Evolutionary conservation across 2,113 vertebrate species (phyloP).

Genomic region (Diphyllodes magnificus): DNA sequence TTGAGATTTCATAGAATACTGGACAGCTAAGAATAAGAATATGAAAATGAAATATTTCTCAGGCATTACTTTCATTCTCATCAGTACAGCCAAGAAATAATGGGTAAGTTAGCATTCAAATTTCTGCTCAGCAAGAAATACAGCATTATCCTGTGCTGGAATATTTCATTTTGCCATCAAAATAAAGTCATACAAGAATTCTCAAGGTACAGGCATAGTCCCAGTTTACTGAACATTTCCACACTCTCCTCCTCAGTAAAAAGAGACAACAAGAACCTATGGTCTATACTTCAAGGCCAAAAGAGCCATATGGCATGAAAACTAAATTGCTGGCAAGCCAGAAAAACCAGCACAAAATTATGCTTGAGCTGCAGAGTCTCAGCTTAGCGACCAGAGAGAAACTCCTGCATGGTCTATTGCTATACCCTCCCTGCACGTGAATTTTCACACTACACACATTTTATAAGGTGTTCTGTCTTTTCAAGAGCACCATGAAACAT

Average conservation of each 20-base stretch:
- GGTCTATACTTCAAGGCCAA: neutral
- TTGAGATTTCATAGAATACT: neutral
- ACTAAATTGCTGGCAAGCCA: neutral
- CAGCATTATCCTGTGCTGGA: neutral
- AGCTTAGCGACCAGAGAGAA: neutral
- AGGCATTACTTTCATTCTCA: neutral
- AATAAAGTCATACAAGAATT: neutral
- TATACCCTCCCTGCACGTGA: neutral
- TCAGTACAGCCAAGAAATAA: neutral
- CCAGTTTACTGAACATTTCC: neutral
- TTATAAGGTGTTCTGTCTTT: neutral
- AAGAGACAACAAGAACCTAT: neutral
- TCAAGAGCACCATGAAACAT: neutral
- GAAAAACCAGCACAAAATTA: neutral
- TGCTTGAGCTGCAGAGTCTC: neutral
- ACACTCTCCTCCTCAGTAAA: neutral
- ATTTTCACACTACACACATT: neutral
- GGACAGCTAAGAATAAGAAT: neutral
- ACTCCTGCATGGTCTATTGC: accelerated
- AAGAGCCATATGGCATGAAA: neutral
- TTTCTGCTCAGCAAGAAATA: neutral
- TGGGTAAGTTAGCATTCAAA: neutral
- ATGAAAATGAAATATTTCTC: neutral
- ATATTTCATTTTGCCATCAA: neutral
- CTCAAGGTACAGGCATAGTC: neutral